phyloP scores from a whole-genome alignment of 92 coral and sea anemone species.

The Metridium senile region DNA sequence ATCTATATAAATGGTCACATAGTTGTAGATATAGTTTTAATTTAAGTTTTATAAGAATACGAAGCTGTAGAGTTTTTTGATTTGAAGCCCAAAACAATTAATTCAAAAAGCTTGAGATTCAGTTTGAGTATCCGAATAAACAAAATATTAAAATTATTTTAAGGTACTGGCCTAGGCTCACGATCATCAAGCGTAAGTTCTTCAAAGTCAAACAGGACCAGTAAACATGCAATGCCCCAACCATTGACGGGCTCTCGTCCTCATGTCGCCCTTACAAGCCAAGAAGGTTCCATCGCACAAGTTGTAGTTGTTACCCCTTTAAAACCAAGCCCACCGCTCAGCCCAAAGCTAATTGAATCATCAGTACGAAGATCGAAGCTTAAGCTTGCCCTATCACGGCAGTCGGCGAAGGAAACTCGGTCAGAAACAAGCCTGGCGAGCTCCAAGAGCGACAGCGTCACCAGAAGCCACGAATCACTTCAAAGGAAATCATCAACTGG shows the following conservation, averaged over 20 bases:
- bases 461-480: conserved; percentile 7
- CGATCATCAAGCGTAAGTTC: background rate
- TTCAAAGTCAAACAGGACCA: conserved; percentile 13
- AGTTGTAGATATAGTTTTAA: no score
- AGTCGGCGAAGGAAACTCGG: conserved; percentile 35
- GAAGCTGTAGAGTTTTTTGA: no score
- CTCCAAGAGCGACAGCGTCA: conserved; percentile 14
- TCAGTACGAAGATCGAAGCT: conserved; percentile 62
- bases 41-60: no score
- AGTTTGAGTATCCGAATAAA: no score
- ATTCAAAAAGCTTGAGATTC: no score
- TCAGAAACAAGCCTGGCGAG: conserved; percentile 45
- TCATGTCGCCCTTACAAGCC: background rate
- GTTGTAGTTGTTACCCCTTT: conserved; percentile 43
- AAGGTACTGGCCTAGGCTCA: conserved; percentile 21
- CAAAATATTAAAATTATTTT: background rate
- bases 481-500: conserved; percentile 24
- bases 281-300: conserved; percentile 1
- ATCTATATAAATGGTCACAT: no score
- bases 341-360: conserved; percentile 54
- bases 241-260: background rate
- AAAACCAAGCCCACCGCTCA: conserved; percentile 46
- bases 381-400: conserved; percentile 55
- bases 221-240: conserved; percentile 3
- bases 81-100: no score